These are phyloP conservation scores for Romanomermis culicivorax DNA, from an alignment of 2,888 invertebrate genomes.

Conservation along the genomic window DNA sequence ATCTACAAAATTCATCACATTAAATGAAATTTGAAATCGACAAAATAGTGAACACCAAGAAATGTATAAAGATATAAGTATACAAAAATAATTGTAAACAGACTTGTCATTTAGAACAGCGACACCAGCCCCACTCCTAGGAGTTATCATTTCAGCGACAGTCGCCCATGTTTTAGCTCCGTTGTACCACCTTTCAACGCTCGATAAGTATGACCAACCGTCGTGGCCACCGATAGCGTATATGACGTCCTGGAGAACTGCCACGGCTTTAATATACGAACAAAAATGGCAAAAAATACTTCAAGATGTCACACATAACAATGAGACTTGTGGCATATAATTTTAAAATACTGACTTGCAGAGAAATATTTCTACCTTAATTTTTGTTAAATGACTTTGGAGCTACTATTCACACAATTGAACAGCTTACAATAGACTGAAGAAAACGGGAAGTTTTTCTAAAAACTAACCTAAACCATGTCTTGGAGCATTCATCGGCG, in stretches of 20 bases:
- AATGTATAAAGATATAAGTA: too few relatives aligned
- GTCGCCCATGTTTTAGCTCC: slow-evolving; percentile 65
- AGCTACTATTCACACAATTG: too few relatives aligned
- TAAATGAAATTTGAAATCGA: too few relatives aligned
- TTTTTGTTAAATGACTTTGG: too few relatives aligned
- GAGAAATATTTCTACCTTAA: neutral
- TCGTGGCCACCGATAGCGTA: slow-evolving; percentile 90
- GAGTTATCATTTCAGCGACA: slow-evolving; percentile 67
- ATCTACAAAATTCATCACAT: too few relatives aligned
- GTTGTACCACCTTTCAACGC: slow-evolving; percentile 80
- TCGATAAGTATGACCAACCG: slow-evolving; percentile 79
- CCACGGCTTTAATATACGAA: slow-evolving; percentile 29
- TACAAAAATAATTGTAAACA: neutral
- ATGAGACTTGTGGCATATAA: neutral
- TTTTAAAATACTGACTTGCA: neutral
- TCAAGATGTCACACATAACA: neutral
- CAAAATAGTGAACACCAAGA: too few relatives aligned
- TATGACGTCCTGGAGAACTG: slow-evolving; percentile 54
- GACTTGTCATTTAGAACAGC: slow-evolving; percentile 54
- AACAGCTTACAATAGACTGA: too few relatives aligned
- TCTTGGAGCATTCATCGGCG: too few relatives aligned
- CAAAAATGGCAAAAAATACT: neutral
- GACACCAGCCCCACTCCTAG: slow-evolving; percentile 70
- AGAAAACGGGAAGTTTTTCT: too few relatives aligned
- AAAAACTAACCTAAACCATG: too few relatives aligned